phyloP scores from a whole-genome alignment of 2,888 invertebrate species.

The Deilephila elpenor region DNA sequence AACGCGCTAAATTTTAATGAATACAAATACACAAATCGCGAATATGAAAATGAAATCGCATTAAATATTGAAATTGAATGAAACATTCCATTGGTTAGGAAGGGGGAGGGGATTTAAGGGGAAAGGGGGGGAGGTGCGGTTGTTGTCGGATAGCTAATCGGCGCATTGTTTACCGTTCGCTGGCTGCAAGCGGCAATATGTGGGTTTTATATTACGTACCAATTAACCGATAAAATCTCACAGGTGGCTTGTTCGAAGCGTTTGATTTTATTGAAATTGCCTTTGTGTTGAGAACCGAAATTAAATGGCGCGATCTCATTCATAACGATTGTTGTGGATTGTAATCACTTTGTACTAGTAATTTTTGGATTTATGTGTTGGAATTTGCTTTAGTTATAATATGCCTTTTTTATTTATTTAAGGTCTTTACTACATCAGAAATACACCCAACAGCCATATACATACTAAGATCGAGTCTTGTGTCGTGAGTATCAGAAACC shows the following conservation, averaged over 20 bases:
- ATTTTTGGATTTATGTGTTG: not conserved
- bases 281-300: conserved; percentile 9
- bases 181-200: conserved; percentile 10
- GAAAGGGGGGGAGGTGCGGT: not conserved
- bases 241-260: conserved; percentile 23
- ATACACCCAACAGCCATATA: no score
- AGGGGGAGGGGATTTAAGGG: no score
- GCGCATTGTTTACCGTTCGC: conserved; percentile 8
- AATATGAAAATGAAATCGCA: not conserved
- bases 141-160: conserved; percentile 6
- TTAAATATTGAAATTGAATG: not conserved
- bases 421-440: no score
- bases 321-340: not conserved
- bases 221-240: conserved; percentile 21
- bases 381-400: no score
- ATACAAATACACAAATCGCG: not conserved
- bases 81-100: not conserved
- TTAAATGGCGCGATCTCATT: not conserved
- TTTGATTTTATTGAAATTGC: conserved; percentile 22
- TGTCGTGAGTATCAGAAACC: no score
- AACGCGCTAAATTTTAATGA: not conserved
- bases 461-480: no score
- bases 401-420: no score
- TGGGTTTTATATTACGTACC: conserved; percentile 19
- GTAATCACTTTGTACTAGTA: not conserved